Conservation (phyloP, 2,113 vertebrate species). For the Formicarius rufipectus region DNA sequence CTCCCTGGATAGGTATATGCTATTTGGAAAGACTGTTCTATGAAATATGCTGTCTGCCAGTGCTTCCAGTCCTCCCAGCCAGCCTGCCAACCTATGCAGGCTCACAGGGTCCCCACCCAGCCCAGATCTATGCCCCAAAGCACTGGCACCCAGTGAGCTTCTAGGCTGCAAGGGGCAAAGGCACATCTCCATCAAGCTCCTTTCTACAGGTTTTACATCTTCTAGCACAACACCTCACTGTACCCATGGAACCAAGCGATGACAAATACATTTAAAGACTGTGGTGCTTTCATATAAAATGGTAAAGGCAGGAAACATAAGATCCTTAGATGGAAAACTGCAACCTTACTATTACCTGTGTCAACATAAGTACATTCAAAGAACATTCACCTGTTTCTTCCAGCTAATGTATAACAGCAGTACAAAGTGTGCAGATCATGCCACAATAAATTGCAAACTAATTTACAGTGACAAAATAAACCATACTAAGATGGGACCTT, state of each 20-base stretch:
- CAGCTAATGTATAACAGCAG: background rate
- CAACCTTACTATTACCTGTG: background rate
- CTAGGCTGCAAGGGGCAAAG: background rate
- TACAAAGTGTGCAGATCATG: background rate
- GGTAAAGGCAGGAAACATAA: background rate
- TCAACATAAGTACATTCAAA: background rate
- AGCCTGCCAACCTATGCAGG: background rate
- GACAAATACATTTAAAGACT: background rate
- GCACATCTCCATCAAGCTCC: background rate
- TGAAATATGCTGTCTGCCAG: accelerated
- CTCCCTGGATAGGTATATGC: background rate
- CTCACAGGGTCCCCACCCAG: background rate
- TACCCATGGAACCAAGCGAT: background rate
- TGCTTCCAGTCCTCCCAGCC: background rate
- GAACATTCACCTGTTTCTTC: background rate
- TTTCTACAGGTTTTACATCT: background rate
- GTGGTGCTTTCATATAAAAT: background rate
- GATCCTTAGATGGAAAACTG: background rate
- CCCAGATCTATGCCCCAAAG: background rate
- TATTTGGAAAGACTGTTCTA: background rate
- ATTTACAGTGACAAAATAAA: slow-evolving; percentile 22
- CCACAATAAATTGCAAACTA: background rate
- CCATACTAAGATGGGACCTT: background rate
- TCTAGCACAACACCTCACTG: background rate
- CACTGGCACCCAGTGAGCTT: background rate